Base-by-base conservation (phyloP, 2,888 invertebrate genomes). In the Auanema freiburgensis region DNA sequence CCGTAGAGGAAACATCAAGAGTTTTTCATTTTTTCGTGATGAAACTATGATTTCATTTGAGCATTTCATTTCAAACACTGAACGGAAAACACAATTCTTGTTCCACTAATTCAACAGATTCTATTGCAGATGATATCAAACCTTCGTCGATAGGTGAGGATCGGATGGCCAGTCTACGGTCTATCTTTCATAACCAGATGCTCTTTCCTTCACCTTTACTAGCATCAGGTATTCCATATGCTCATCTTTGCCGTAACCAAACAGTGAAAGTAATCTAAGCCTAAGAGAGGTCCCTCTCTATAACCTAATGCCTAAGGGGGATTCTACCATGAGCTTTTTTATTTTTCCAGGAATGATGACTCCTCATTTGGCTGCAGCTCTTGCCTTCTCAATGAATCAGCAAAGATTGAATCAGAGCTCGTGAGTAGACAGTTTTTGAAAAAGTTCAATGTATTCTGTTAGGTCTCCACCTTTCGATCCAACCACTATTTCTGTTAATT, bases 401-500 rank as follows among this genome's bases (percentile, higher is more conserved):
- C 73, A 73, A 33, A 44, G 73, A 56, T 63, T 67, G 61, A 56
- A 50, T 21, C 62, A 57, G 42, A 56, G 50, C 41, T 40, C 56
- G 62, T 62, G 25, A n/a, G 50, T n/a, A 1, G 16, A 57, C 16
- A 10, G 1, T 51, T 10, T n/a, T 23, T 10, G 16, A 18, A 24
- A 43, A 54, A 54, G 23, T 25, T 14, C 11, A 46, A 16, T 1
- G 18, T 12, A 18, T 1, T 43, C 44, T 8, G 42, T 51, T 52
- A 61, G 67, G 8, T 60, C 71, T 1, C 65, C 72, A 3, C 65
- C 70, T 12, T 57, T 71, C 46, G 76, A 78, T 53, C 69, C 66
- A 10, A 77, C 77, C 0, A 78, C 77, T 1, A 74, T 78, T 46
- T 74, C 74, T 54, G 78, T 78, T 14, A 71, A 69, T 57, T 71